A percentile compares a stretch with the other conserved stretches of the same genome.
Conservation (phyloP, 1,140 invertebrate species). For the Cotesia chilonis region DNA sequence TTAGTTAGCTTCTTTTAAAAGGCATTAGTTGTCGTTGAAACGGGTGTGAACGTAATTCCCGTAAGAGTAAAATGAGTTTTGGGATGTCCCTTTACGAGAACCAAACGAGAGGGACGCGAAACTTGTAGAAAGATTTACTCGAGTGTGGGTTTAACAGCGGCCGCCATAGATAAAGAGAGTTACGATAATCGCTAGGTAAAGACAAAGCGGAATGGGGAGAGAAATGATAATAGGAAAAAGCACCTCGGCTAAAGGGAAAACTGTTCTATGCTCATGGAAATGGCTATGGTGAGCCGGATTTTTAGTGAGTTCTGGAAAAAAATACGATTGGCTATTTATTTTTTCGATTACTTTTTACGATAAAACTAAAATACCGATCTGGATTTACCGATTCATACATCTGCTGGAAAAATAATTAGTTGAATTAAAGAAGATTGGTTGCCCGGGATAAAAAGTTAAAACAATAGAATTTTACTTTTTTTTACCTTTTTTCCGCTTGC, state of each 20-base stretch:
- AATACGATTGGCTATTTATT: neutral
- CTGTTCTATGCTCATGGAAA: neutral
- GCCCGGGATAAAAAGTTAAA: too few species aligned
- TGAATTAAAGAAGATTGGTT: neutral
- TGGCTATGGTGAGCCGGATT: neutral
- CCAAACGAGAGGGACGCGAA: constrained; percentile 5
- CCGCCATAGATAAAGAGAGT: constrained; percentile 50
- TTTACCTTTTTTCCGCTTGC: too few species aligned
- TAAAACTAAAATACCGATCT: too few species aligned
- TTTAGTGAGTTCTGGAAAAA: neutral
- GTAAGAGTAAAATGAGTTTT: constrained; percentile 33
- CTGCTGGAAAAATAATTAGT: neutral
- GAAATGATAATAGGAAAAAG: constrained; percentile 2
- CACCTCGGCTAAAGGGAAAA: neutral
- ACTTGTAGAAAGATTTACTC: constrained; percentile 27
- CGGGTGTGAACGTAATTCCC: constrained; percentile 41
- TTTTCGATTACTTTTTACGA: neutral
- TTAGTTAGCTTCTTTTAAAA: constrained; percentile 17
- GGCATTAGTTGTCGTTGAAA: constrained; percentile 36
- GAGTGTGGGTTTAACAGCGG: constrained; percentile 17
- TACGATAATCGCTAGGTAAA: constrained; percentile 51
- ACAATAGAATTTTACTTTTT: too few species aligned
- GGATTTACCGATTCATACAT: neutral
- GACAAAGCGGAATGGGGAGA: constrained; percentile 15
- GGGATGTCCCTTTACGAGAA: constrained; percentile 16